Base-by-base conservation (phyloP, 2,797 vertebrate species). In the Alauda arvensis region DNA sequence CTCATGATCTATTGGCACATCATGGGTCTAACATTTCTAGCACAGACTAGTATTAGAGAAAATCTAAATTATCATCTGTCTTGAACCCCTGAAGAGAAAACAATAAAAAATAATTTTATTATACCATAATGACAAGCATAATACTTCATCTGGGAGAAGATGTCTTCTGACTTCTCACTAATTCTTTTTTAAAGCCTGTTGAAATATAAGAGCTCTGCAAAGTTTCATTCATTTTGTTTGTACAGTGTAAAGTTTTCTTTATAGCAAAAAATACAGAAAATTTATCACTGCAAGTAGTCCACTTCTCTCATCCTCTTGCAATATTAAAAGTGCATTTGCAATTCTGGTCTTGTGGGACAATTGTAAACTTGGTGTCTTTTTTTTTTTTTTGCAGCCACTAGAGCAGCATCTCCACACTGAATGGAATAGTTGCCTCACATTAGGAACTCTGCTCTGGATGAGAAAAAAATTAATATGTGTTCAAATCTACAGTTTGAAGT, bases 101-200 rank as follows among this genome's bases (percentile, higher is more conserved):
- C 74, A 93, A 89, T 84, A 94, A 93, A 94, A 93, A 95, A 92
- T 62, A 91, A 91, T 90, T 83, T 90, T 85, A 93, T 81, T 88
- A 90, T 83, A 60, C 74, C 67, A 51, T 89, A 90, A 94, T 76
- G 88, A 88, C 86, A 92, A 88, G 82, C 91, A 68, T 88, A 92
- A 80, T 88, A 87, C 49, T 90, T 94, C 91, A 85, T 85, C 53
- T 81, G 52, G 57, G 70, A 93, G 80, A 83, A 87, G 80, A 85
- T 52, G 37, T 82, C 61, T 90, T 88, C 61, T 87, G 71, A 85
- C 56, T 94, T 91, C 56, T 83, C 70, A 81, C 81, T 90, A 88
- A 85, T 85, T 87, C 57, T 71, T 85, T 88, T 91, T 83, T 76
- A 87, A 92, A 90, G 74, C 52, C 69, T 85, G 33, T 67, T 85